These are phyloP conservation scores for Mormyrops boulengeri DNA, from an alignment of 2,797 vertebrate species.

Conservation along the genomic window DNA sequence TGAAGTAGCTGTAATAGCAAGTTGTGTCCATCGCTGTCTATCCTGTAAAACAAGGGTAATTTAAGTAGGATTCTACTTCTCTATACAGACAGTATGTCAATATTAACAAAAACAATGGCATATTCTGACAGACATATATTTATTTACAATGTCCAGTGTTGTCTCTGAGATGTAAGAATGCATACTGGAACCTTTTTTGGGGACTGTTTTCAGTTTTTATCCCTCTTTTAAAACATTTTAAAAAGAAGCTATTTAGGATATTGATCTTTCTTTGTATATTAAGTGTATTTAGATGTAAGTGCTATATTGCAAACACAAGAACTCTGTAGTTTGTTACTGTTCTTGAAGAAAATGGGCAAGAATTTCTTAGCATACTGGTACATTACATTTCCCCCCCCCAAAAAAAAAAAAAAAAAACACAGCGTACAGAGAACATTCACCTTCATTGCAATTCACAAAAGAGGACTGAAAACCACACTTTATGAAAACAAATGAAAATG, in stretches of 20 bases:
- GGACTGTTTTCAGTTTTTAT: background rate
- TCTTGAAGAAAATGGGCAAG: background rate
- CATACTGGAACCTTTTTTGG: background rate
- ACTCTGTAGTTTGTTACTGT: background rate
- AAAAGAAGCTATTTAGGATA: background rate
- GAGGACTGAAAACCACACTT: background rate
- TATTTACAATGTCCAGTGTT: background rate
- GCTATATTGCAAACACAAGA: background rate
- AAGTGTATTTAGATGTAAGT: background rate
- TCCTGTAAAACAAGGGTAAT: constrained; percentile 42
- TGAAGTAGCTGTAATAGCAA: constrained; percentile 63
- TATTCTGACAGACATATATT: background rate
- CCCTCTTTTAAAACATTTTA: background rate
- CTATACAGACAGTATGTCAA: background rate
- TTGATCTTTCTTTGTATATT: background rate
- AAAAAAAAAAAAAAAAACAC: background rate
- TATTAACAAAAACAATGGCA: background rate
- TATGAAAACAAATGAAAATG: background rate
- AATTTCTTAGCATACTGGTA: background rate
- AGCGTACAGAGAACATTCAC: background rate
- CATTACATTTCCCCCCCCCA: background rate
- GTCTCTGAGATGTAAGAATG: background rate
- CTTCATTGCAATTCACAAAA: background rate
- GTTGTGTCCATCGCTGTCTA: constrained; percentile 70
- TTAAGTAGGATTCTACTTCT: background rate